Percentiles rank a stretch among this genome's conserved stretches.
Evolutionary conservation across 2,113 vertebrate species (phyloP).

Genomic region (Aphelocoma coerulescens): DNA sequence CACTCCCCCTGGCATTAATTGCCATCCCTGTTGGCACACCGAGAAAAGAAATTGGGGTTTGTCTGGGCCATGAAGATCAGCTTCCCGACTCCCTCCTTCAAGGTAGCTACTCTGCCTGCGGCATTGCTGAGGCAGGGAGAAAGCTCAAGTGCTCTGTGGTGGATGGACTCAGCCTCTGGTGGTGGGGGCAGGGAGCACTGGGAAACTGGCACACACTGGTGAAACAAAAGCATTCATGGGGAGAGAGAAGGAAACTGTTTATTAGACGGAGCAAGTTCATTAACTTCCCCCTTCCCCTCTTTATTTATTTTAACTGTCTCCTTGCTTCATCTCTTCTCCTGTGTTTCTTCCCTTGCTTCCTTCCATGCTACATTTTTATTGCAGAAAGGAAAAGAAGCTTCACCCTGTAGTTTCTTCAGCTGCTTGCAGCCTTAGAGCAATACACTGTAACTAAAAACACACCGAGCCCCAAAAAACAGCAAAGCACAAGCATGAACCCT

Average conservation of each 20-base stretch:
- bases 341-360: slow-evolving; percentile 10
- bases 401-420: background rate
- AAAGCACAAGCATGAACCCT: background rate
- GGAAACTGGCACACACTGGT: background rate
- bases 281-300: background rate
- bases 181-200: background rate
- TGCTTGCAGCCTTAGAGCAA: background rate
- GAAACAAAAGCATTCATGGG: background rate
- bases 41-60: slow-evolving; percentile 18
- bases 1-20: slow-evolving; percentile 55
- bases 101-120: background rate
- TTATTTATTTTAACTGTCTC: slow-evolving; percentile 25
- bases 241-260: slow-evolving; percentile 13
- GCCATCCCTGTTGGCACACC: slow-evolving; percentile 32
- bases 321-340: background rate
- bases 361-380: background rate
- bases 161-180: background rate
- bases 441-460: background rate
- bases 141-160: accelerated
- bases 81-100: background rate
- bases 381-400: background rate
- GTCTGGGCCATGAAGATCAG: background rate
- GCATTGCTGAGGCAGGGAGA: background rate
- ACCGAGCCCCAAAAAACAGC: background rate
- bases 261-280: background rate